Conservation (phyloP, 2,888 invertebrate species). For the Hipparchia sbordonii region DNA sequence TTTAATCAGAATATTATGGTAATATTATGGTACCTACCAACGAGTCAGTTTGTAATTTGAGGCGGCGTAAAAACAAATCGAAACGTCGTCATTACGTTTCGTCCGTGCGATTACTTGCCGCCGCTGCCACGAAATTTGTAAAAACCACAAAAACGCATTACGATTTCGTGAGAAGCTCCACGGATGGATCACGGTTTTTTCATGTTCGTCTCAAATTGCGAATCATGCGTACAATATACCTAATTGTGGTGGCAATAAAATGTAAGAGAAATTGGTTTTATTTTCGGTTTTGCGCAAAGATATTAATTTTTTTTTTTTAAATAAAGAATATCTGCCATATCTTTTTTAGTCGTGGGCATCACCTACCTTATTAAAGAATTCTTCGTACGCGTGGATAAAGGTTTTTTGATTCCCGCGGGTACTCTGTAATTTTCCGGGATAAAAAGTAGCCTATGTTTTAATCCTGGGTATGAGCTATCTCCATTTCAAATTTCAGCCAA, state of each 20-base stretch:
- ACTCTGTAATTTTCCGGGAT: no score
- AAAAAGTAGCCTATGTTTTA: no score
- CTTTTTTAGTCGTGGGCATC: no score
- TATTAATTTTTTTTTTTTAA: no score
- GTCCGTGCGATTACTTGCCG: slow-evolving; percentile 25
- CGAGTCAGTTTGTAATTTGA: slow-evolving; percentile 25
- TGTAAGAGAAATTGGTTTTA: not conserved
- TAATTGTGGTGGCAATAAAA: slow-evolving; percentile 4
- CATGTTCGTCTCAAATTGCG: slow-evolving; percentile 19
- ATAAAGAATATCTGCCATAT: no score
- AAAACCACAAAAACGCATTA: slow-evolving; percentile 37
- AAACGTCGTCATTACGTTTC: slow-evolving; percentile 17
- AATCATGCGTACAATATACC: slow-evolving; percentile 15
- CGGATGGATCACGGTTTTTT: slow-evolving; percentile 20
- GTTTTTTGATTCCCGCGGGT: no score
- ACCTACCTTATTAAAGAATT: not conserved
- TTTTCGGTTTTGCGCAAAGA: not conserved
- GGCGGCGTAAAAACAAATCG: slow-evolving; percentile 7
- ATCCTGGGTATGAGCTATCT: no score
- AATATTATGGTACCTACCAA: not conserved
- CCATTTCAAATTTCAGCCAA: no score
- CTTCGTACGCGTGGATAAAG: not conserved
- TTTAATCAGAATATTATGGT: no score
- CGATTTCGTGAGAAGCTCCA: slow-evolving; percentile 35
- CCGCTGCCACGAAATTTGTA: slow-evolving; percentile 24